Percentiles rank a stretch among this genome's conserved stretches.
These are phyloP conservation scores for Neosilurus hyrtlii DNA, from an alignment of 2,797 vertebrate genomes.

Conservation along the genomic window DNA sequence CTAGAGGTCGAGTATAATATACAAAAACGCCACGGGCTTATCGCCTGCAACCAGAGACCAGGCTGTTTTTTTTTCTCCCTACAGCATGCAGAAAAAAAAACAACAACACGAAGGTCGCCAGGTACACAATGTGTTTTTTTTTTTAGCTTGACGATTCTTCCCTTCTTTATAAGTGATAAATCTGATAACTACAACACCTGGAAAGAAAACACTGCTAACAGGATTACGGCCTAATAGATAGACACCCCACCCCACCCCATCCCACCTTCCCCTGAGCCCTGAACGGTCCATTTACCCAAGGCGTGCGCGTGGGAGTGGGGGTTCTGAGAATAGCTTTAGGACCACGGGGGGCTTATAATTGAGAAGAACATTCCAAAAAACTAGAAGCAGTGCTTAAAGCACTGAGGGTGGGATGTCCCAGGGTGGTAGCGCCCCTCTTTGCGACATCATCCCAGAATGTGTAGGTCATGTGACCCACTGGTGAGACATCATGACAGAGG, in stretches of 20 bases:
- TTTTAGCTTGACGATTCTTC: constrained; percentile 69
- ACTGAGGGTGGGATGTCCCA: no score
- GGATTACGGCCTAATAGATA: constrained; percentile 68
- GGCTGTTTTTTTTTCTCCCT: constrained; percentile 46
- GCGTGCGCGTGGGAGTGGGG: background rate
- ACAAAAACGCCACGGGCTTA: constrained; percentile 72
- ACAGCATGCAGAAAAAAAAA: constrained; percentile 59
- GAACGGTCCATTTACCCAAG: background rate
- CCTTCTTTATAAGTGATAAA: constrained; percentile 57
- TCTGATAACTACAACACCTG: constrained; percentile 69
- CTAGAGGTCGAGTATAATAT: constrained; percentile 73
- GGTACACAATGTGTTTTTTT: constrained; percentile 57
- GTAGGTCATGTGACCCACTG: no score
- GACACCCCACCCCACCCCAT: constrained; percentile 56
- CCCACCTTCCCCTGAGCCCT: background rate
- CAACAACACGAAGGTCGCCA: constrained; percentile 74
- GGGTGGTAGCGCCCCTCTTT: no score
- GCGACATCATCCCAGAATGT: no score
- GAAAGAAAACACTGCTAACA: constrained; percentile 59
- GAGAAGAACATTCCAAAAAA: constrained; percentile 36
- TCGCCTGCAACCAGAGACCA: constrained; percentile 69
- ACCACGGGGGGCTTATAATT: constrained; percentile 6
- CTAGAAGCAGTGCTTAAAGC: no score
- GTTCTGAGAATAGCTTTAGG: constrained; percentile 28
- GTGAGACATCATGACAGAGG: no score